Evolutionary conservation across 2,113 vertebrate genomes (phyloP).

Genomic region (Sapajus apella): DNA sequence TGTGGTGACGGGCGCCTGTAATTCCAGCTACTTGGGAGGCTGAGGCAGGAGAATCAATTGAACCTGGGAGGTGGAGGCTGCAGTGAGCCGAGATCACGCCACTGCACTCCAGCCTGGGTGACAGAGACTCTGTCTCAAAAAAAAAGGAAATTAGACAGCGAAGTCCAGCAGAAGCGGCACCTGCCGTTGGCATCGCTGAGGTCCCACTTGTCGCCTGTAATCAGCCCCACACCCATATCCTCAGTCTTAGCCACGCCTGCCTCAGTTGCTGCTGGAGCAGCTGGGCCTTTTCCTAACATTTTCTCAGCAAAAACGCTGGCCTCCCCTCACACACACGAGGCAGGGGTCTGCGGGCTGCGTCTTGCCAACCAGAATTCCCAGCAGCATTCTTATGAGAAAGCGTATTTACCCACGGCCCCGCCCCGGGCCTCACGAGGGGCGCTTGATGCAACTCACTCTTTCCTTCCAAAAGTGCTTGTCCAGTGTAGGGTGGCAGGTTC

Average conservation of each 20-base stretch:
- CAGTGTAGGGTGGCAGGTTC: not conserved
- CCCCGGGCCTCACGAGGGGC: fast-evolving
- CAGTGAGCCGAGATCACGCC: no score
- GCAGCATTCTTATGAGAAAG: not conserved
- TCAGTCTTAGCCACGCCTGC: not conserved
- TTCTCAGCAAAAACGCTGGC: not conserved
- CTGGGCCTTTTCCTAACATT: not conserved
- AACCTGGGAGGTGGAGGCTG: no score
- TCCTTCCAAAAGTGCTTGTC: not conserved
- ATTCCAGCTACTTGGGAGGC: no score
- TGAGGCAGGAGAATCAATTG: no score
- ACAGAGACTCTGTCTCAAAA: no score
- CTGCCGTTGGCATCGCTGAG: not conserved
- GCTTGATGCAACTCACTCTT: not conserved
- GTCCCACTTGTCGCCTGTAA: not conserved
- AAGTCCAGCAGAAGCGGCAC: not conserved
- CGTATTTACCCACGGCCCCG: not conserved
- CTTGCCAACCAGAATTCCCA: not conserved
- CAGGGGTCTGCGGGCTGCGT: not conserved
- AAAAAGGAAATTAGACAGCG: not conserved
- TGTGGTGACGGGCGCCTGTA: no score
- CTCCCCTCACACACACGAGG: not conserved
- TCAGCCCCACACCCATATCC: not conserved
- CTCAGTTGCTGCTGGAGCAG: not conserved
- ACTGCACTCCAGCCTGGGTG: no score